Evolutionary conservation across 2,113 vertebrate species (phyloP).

Genomic region (Cynopterus brachyotis): DNA sequence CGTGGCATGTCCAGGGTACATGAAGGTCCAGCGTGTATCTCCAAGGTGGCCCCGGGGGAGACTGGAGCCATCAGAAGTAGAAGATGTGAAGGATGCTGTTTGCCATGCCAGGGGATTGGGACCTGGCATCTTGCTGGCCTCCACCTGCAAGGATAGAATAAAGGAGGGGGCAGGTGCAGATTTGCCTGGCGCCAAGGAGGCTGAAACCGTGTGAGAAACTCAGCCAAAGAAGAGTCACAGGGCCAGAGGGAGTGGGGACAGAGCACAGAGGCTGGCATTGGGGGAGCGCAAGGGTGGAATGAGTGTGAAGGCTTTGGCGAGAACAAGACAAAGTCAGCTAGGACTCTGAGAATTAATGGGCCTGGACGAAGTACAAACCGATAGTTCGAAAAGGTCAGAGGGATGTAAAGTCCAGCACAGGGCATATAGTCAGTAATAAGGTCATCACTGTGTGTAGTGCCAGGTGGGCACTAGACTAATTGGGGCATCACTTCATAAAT

Average conservation of each 20-base stretch:
- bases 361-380: too few relatives aligned
- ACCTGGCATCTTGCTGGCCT: accelerated
- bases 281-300: accelerated
- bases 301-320: too few relatives aligned
- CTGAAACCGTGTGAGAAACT: background rate
- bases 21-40: accelerated
- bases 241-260: background rate
- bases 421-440: too few relatives aligned
- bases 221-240: background rate
- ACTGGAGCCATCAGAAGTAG: accelerated
- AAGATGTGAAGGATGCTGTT: accelerated
- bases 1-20: accelerated
- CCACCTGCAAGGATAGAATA: background rate
- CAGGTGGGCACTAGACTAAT: too few relatives aligned
- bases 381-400: too few relatives aligned
- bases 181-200: background rate
- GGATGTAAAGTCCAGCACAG: too few relatives aligned
- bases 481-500: too few relatives aligned
- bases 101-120: accelerated
- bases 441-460: too few relatives aligned
- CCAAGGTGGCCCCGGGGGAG: background rate
- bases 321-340: background rate
- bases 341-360: background rate
- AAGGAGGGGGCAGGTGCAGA: background rate
- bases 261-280: background rate